These are phyloP conservation scores for Uria lomvia DNA, from an alignment of 2,113 vertebrate genomes.

Conservation along the genomic window DNA sequence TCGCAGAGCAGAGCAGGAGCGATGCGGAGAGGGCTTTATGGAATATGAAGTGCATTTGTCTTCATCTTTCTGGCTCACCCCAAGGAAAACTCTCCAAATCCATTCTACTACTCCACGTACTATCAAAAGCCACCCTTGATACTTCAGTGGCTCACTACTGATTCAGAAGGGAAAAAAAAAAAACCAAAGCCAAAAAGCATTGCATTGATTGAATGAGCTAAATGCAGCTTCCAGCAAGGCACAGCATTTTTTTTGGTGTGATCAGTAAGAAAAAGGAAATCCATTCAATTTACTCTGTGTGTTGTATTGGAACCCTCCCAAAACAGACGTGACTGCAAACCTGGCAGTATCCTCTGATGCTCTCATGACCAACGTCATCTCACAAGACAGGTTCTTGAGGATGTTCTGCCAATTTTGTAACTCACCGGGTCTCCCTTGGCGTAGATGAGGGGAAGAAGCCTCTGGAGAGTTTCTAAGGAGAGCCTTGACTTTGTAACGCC, in stretches of 20 bases:
- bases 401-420: background rate
- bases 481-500: background rate
- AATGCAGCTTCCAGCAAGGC: background rate
- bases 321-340: background rate
- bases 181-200: background rate
- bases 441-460: background rate
- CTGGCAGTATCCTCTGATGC: background rate
- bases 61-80: background rate
- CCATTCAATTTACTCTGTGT: background rate
- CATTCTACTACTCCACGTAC: background rate
- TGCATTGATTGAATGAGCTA: background rate
- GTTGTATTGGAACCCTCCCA: background rate
- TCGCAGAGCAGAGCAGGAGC: background rate
- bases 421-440: rapidly evolving
- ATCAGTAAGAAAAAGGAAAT: background rate
- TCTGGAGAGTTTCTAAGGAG: background rate
- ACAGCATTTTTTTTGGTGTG: background rate
- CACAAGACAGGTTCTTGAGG: background rate
- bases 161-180: background rate
- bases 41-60: background rate
- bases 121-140: background rate
- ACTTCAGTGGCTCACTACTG: background rate
- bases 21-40: background rate
- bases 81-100: background rate
- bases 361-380: background rate